A percentile compares a stretch with the other conserved stretches of the same genome.
Conservation (phyloP, 2,797 vertebrate genomes). For the Ctenosaura bakeri region DNA sequence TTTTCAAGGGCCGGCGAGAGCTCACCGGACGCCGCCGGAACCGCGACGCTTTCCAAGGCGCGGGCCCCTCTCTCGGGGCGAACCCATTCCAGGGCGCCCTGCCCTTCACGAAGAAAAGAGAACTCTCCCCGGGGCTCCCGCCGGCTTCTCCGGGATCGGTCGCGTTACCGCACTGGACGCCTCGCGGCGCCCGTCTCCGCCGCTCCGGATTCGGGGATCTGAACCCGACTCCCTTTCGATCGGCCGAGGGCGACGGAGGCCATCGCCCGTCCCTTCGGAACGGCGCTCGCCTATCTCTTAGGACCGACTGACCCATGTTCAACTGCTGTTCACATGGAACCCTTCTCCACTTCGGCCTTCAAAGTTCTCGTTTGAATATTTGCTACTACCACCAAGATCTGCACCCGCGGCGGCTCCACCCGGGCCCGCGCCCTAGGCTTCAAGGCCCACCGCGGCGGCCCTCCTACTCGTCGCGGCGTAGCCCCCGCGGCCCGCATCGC, state of each 20-base stretch:
- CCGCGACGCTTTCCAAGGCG: not conserved
- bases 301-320: not conserved
- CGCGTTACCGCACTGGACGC: too few species aligned
- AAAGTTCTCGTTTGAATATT: constrained; percentile 59
- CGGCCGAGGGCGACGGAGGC: not conserved
- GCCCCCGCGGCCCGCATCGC: not conserved
- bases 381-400: constrained; percentile 64
- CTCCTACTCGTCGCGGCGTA: not conserved
- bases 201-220: constrained; percentile 31
- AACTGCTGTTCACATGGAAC: constrained; percentile 30
- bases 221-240: constrained; percentile 39
- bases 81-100: not conserved
- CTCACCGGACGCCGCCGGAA: not conserved
- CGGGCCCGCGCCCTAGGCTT: constrained; percentile 10
- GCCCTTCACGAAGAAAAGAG: too few species aligned
- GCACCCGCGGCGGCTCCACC: constrained; percentile 33
- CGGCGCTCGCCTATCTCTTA: not conserved
- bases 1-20: too few species aligned
- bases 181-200: too few species aligned
- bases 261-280: not conserved
- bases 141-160: too few species aligned
- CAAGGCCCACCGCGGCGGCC: constrained; percentile 1
- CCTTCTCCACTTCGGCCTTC: too few species aligned
- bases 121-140: too few species aligned
- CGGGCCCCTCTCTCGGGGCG: not conserved